Evolutionary conservation across 2,797 vertebrate species (phyloP), one percentile per base, ranked within the genome.

Genomic region (Platalea minor): DNA sequence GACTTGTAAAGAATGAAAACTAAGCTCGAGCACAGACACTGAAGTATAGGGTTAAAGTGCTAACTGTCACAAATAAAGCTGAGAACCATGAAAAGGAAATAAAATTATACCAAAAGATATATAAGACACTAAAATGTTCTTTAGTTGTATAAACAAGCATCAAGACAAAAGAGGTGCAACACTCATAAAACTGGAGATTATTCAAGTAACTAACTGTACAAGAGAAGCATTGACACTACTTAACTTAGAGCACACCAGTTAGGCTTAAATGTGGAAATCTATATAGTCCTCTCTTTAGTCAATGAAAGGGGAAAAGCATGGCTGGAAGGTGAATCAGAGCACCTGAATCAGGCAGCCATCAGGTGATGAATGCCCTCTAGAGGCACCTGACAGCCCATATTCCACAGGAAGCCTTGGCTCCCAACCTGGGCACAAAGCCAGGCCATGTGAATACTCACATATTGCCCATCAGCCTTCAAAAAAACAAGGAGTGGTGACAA

Each of bases 331-430:
- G 78, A 69, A 46, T 7, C 1, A 0, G 2, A 91, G 60, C 48
- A 56, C 56, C 31, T 67, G 41, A 64, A 50, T 17, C 18, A 88
- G 78, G 67, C 78, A 83, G 77, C 53, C 87, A 68, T 23, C 41
- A 33, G 2, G 68, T 35, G 72, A 35, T 61, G 78, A 91, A 96
- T 85, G 89, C 84, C 95, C 89, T 94, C 95, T 91, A 96, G 85
- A 96, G 89, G 96, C 68, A 95, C 45, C 68, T 60, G 79, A 41
- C 17, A 68, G 56, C 37, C 64, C 53, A 56, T 33, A 50, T 0
- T 29, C 63, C 35, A 82, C 8, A 50, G 29, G 39, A 1, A 92
- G 70, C 56, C 60, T 63, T n/a, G 53, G 48, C 9, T 89, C n/a
- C 59, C 63, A 89, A 41, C 5, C 19, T 54, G 18, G 45, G 48